Conservation (phyloP, 2,797 vertebrate species). For the Etheostoma perlongum region DNA sequence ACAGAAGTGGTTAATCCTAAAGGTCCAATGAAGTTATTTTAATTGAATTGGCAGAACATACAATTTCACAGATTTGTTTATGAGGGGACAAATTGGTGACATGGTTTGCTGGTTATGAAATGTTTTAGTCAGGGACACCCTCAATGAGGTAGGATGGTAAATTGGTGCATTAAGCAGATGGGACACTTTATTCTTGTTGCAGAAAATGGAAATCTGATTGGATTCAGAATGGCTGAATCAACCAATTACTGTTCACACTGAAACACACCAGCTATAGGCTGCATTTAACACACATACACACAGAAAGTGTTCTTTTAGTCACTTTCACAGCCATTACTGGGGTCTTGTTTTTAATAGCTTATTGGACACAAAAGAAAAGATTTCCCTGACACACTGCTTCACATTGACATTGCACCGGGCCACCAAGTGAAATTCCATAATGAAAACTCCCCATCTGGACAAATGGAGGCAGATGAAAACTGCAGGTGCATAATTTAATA, state of each 20-base stretch:
- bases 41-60: constrained; percentile 39
- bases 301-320: constrained; percentile 35
- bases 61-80: constrained; percentile 55
- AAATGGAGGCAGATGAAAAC: constrained; percentile 44
- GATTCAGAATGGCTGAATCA: constrained; percentile 32
- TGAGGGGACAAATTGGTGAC: constrained; percentile 46
- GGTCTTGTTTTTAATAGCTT: constrained; percentile 46
- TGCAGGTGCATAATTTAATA: constrained; percentile 30
- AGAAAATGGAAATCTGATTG: constrained; percentile 52
- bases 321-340: constrained; percentile 57
- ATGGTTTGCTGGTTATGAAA: constrained; percentile 33
- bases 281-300: not conserved
- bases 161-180: constrained; percentile 49
- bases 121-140: constrained; percentile 14
- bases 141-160: constrained; percentile 23
- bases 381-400: constrained; percentile 30
- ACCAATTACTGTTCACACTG: constrained; percentile 35
- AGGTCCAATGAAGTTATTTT: constrained; percentile 6
- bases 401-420: not conserved
- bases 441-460: constrained; percentile 32
- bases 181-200: constrained; percentile 28
- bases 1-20: constrained; percentile 10
- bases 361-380: constrained; percentile 14
- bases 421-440: constrained; percentile 27
- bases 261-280: not conserved